These are phyloP conservation scores for Rhegmatorhina hoffmannsi DNA, from an alignment of 2,113 vertebrate species.

Conservation along the genomic window DNA sequence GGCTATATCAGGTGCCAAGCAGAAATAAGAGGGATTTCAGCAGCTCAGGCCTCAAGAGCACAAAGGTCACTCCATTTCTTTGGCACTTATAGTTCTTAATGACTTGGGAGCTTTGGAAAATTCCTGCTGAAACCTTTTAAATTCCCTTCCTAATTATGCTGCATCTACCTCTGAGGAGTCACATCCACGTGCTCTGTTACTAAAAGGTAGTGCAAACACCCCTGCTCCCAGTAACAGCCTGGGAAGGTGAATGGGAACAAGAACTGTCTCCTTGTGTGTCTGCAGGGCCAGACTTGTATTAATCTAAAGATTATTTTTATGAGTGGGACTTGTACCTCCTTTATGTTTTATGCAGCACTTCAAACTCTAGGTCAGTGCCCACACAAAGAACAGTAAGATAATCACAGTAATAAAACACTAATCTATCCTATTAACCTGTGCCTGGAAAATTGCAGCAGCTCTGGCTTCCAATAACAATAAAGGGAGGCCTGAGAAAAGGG, in stretches of 20 bases:
- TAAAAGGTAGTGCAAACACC: not conserved
- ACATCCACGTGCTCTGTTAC: not conserved
- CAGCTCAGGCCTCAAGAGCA: not conserved
- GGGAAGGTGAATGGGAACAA: not conserved
- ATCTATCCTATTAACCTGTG: not conserved
- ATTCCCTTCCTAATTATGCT: not conserved
- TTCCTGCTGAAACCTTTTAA: not conserved
- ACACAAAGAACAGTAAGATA: constrained; percentile 6
- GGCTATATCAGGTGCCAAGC: not conserved
- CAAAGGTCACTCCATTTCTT: not conserved
- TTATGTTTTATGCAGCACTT: not conserved
- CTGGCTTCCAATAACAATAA: not conserved
- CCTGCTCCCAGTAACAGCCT: not conserved
- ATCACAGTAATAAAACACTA: not conserved
- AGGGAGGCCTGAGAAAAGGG: not conserved
- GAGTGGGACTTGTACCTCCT: not conserved
- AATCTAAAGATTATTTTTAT: not conserved
- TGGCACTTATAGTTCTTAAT: not conserved
- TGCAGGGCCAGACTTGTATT: not conserved
- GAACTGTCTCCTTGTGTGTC: rapidly evolving
- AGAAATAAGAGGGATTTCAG: not conserved
- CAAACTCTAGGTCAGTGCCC: not conserved
- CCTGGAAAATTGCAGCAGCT: not conserved
- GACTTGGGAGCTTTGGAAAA: not conserved
- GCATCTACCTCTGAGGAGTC: not conserved